Base-by-base conservation (phyloP, 30 jellyfish, hydroid and myxozoan genomes). In the Phacellophora camtschatica region DNA sequence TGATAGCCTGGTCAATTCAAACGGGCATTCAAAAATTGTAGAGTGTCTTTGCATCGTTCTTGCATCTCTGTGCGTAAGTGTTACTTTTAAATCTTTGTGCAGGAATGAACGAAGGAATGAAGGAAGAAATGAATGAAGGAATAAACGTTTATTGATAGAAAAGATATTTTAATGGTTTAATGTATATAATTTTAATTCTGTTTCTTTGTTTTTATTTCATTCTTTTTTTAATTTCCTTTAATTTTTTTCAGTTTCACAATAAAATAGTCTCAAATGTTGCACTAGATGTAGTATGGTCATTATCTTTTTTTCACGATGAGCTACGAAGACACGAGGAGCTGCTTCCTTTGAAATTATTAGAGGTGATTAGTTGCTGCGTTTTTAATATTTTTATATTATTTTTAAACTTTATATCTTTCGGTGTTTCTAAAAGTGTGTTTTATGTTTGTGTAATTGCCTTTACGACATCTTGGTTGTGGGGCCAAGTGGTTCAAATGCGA, bases 201-300 rank as follows among this genome's bases (percentile, higher is more conserved):
- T 30, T 0, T 5, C 12, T 68, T 4, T 1, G 25, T 32, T 34
- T 5, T 2, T 31, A 11, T 36, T 30, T 34, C 37, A 3, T 5
- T 42, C 16, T 15, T 4, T 4, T 1, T n/a, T 3, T 31, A 15
- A 19, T 7, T 66, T 24, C 36, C 56, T 72, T 4, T 50, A 34
- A 34, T 67, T 66, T 6, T 58, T 41, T 36, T 4, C 58, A 94
- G 99, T 94, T 94, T 67, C 97, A 94, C 77, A 70, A 88, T 73
- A 81, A 61, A 39, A 29, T 71, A n/a, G 99, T 94, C 11, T 70
- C 96, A 18, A 87, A 68, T 39, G 99, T 94, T 11, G 96, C 99
- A 1, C 69, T 94, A 12, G 99, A 86, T 48, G 89, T 94, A 16
- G 33, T 94, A 18, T 86, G 92, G 88, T 62, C 96, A 0, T 55